These are phyloP conservation scores for Stramonita haemastoma DNA, from an alignment of 2,888 invertebrate species.

Conservation along the genomic window DNA sequence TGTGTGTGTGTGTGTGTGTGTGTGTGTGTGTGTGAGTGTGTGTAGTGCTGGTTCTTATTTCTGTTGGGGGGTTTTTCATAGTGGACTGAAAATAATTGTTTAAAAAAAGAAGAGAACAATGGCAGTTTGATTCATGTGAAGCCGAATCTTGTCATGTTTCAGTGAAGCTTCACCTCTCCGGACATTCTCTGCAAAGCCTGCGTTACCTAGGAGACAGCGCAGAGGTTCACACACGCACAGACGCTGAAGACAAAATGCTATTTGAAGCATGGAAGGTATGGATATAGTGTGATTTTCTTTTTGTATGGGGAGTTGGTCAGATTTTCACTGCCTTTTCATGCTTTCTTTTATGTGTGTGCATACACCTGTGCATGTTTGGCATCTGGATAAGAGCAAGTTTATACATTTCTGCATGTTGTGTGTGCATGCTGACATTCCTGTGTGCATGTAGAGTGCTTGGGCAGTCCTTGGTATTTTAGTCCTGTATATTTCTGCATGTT, in stretches of 20 bases:
- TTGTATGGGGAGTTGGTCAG: background rate
- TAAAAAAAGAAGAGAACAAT: too few species aligned
- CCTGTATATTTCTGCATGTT: too few species aligned
- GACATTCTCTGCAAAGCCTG: constrained; percentile 88
- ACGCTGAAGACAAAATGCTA: constrained; percentile 82
- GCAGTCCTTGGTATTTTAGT: too few species aligned
- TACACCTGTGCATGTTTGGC: background rate
- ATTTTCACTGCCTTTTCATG: too few species aligned
- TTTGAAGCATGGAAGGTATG: constrained; percentile 96
- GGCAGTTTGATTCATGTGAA: too few species aligned
- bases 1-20: too few species aligned
- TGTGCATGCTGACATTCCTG: too few species aligned
- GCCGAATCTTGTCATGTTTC: constrained; percentile 50
- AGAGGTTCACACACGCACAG: constrained; percentile 82
- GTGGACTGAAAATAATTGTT: too few species aligned
- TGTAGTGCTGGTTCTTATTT: too few species aligned
- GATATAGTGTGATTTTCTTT: background rate
- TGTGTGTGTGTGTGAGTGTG: too few species aligned
- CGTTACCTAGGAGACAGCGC: constrained; percentile 86
- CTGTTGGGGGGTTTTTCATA: too few species aligned
- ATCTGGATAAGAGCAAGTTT: background rate
- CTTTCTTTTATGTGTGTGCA: background rate
- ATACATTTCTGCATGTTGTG: background rate
- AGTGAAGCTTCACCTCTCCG: constrained; percentile 91
- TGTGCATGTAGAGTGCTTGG: too few species aligned